Conservation (phyloP, 2,797 vertebrate genomes). For the Crocodylus rhombifer region DNA sequence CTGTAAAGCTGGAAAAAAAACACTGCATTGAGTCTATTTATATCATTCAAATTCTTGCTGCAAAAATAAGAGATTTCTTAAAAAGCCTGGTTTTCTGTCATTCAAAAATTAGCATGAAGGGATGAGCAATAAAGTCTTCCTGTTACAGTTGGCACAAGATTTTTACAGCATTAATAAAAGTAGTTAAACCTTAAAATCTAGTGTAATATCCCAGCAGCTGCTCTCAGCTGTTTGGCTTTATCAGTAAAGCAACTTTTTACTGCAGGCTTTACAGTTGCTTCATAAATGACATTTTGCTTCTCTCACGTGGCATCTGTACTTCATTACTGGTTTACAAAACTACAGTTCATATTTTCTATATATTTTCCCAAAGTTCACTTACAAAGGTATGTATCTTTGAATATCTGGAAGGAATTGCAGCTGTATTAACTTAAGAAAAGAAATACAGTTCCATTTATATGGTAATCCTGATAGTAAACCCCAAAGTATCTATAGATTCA, state of each 20-base stretch:
- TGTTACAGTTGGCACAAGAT: background rate
- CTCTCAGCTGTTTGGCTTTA: conserved; percentile 54
- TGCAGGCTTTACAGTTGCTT: conserved; percentile 40
- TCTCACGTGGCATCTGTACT: conserved; percentile 45
- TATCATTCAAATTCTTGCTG: background rate
- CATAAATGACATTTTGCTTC: background rate
- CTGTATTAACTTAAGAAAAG: conserved; percentile 72
- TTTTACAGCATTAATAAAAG: background rate
- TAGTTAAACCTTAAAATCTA: background rate
- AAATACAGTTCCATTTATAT: conserved; percentile 55
- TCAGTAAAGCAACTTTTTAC: conserved; percentile 1
- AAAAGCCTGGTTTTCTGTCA: background rate
- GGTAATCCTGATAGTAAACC: conserved; percentile 37
- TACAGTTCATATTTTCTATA: conserved; percentile 45
- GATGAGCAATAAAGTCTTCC: background rate
- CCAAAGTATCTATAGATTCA: conserved; percentile 62
- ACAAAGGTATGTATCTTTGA: conserved; percentile 64
- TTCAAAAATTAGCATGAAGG: background rate
- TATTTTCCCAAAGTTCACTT: conserved; percentile 33
- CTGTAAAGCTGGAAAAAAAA: background rate
- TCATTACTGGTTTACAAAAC: background rate
- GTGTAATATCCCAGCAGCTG: conserved; percentile 42
- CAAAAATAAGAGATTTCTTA: accelerated
- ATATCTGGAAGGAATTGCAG: conserved; percentile 65
- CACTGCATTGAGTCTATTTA: background rate